Evolutionary conservation across 2,113 vertebrate genomes (phyloP).

Genomic region (Phasianus colchicus): DNA sequence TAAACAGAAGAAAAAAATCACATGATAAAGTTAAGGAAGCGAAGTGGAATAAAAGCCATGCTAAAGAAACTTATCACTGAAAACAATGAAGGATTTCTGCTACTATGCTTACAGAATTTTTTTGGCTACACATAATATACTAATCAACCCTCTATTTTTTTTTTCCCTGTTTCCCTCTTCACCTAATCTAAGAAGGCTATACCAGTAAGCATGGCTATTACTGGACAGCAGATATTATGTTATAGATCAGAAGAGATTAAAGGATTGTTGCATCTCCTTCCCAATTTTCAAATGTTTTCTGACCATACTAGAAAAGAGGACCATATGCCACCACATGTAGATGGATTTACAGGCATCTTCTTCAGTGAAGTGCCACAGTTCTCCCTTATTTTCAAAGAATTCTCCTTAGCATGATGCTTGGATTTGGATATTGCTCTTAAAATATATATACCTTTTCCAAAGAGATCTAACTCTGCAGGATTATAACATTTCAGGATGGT

Average conservation of each 20-base stretch:
- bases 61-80: background rate
- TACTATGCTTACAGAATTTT: background rate
- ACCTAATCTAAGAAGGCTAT: no score
- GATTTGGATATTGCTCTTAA: background rate
- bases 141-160: background rate
- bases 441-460: background rate
- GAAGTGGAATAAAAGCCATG: background rate
- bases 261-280: background rate
- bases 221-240: no score
- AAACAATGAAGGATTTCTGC: background rate
- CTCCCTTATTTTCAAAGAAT: background rate
- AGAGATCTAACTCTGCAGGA: background rate
- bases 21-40: no score
- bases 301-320: background rate
- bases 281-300: background rate
- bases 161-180: background rate
- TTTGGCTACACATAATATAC: background rate
- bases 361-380: background rate
- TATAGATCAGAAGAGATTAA: background rate
- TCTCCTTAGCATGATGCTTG: background rate
- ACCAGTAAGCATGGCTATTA: background rate
- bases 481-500: background rate
- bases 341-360: background rate
- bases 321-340: background rate
- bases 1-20: background rate